Conservation (phyloP, 2,113 vertebrate species). For the Fukomys damarensis region DNA sequence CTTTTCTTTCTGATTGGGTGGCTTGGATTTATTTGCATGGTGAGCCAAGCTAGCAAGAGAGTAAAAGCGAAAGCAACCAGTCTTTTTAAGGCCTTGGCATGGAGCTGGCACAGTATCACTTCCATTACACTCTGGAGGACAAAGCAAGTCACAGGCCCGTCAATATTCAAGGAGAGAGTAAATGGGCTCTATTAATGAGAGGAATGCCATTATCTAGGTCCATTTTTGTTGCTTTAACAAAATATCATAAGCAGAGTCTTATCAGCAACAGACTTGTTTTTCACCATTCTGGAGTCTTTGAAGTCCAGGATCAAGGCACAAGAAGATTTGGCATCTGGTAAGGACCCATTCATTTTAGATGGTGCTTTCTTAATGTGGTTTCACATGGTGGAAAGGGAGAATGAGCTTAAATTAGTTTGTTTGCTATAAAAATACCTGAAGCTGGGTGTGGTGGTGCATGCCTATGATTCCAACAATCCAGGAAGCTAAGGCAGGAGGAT, state of each 20-base stretch:
- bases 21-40: background rate
- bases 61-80: background rate
- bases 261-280: background rate
- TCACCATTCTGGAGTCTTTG: background rate
- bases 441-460: no score
- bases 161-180: background rate
- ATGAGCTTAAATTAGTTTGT: background rate
- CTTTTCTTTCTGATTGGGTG: background rate
- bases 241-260: background rate
- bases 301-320: background rate
- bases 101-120: background rate
- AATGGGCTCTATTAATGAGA: background rate
- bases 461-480: background rate
- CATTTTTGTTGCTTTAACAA: background rate
- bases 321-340: background rate
- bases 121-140: background rate
- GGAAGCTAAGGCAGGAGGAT: background rate
- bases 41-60: background rate
- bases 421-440: background rate
- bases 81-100: background rate
- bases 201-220: background rate
- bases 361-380: background rate
- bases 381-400: background rate
- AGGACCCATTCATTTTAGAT: background rate
- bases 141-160: background rate